Evolutionary conservation across 2,797 vertebrate genomes (phyloP).

Genomic region (Limosa lapponica): DNA sequence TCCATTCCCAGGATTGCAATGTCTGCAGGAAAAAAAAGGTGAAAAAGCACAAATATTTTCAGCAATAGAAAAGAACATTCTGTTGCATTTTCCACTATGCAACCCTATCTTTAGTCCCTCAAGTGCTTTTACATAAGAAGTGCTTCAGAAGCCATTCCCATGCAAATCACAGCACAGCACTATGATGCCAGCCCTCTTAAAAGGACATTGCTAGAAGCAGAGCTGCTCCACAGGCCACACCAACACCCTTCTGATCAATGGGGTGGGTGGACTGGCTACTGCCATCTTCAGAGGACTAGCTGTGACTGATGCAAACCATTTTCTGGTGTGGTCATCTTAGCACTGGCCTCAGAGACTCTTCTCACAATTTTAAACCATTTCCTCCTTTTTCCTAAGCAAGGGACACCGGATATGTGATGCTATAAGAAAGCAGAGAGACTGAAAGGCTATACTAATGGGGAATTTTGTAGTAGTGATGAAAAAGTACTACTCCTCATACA

Average conservation of each 20-base stretch:
- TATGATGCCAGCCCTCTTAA: background rate
- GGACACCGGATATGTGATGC: background rate
- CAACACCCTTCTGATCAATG: background rate
- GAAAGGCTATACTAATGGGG: background rate
- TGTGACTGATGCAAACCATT: background rate
- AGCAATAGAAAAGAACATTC: background rate
- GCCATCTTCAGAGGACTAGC: background rate
- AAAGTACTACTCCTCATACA: background rate
- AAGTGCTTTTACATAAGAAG: background rate
- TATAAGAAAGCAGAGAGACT: background rate
- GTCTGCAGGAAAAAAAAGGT: conserved; percentile 74
- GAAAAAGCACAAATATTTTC: background rate
- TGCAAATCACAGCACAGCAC: background rate
- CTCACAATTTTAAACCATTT: background rate
- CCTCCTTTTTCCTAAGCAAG: background rate
- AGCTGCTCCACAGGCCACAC: background rate
- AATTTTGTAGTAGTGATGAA: background rate
- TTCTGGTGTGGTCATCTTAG: background rate
- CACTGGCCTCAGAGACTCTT: background rate
- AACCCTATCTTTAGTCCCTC: background rate
- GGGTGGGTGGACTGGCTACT: background rate
- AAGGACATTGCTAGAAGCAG: background rate
- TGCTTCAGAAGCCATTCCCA: background rate
- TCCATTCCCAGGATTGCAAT: conserved; percentile 82
- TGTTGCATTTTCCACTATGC: background rate